Evolutionary conservation across 2,888 invertebrate genomes (phyloP).

Genomic region (Drosophila lacicola): DNA sequence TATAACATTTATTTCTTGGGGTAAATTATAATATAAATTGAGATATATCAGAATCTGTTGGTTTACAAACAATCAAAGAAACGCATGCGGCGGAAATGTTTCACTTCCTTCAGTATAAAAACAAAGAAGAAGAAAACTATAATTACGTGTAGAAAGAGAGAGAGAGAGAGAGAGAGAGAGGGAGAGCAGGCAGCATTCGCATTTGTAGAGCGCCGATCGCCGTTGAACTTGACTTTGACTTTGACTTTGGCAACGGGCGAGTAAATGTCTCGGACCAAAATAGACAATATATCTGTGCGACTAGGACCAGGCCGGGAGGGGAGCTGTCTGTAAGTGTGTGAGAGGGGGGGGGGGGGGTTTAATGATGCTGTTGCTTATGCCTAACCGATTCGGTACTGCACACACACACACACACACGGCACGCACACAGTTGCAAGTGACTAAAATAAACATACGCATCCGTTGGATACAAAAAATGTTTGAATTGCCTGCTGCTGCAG

Average conservation of each 20-base stretch:
- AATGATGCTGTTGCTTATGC: conserved; percentile 26
- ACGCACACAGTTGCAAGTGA: conserved; percentile 36
- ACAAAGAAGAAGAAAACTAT: conserved; percentile 17
- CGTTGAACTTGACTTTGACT: conserved; percentile 78
- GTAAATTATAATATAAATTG: background rate
- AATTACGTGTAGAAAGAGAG: conserved; percentile 19
- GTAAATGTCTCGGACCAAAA: conserved; percentile 39
- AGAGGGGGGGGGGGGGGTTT: conserved; percentile 2
- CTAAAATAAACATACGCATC: conserved; percentile 80
- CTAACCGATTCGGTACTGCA: conserved; percentile 43
- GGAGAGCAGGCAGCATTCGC: background rate
- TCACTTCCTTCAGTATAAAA: conserved; percentile 23
- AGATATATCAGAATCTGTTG: conserved; percentile 10
- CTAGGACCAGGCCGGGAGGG: conserved; percentile 25
- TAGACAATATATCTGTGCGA: conserved; percentile 57
- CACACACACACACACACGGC: conserved; percentile 20
- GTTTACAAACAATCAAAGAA: conserved; percentile 20
- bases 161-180: too few relatives aligned
- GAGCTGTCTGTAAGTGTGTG: background rate
- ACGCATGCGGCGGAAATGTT: conserved; percentile 40
- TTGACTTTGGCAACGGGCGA: conserved; percentile 52
- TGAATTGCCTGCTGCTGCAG: conserved; percentile 31
- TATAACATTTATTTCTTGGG: background rate
- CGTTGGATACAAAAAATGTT: conserved; percentile 63
- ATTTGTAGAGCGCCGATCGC: conserved; percentile 45